Evolutionary conservation across 2,113 vertebrate species (phyloP), one percentile per base, ranked within the genome.

Genomic region (Menura novaehollandiae): DNA sequence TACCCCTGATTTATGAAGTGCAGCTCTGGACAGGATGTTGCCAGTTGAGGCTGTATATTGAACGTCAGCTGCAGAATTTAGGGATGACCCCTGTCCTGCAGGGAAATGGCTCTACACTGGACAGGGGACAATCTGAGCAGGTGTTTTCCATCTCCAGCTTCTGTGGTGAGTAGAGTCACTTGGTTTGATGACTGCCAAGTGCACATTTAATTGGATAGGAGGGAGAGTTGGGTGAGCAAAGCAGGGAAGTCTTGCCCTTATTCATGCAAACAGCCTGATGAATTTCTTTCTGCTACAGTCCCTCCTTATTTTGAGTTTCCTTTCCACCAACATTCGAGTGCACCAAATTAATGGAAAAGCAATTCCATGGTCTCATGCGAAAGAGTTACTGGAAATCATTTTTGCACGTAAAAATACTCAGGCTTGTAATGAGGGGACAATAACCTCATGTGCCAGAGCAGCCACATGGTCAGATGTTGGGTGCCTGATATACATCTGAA

Each of bases 1-100:
- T 91, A 75, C 43, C 79, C 44, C 80, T 92, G 88, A 94, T 64
- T 95, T 97, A 95, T 93, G 95, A 97, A 85, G 97, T 97, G 95
- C 52, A 49, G 6, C 7, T 15, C 95, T 84, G 96, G 80, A 92
- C 78, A 91, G 82, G 55, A 96, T 97, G 93, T 69, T 92, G 94
- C 95, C 94, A 95, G 76, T 43, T 88, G 68, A 62, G 86, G 88
- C 68, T 72, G 78, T 87, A 53, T n/a, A 84, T 11, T 84, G 39
- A 7, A 7, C 47, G 85, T 92, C 95, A 90, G 85, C 96, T 81
- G 81, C 72, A 96, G 93, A 89, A 94, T 97, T 97, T 94, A 95
- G 72, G 81, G 71, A 47, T 71, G 88, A 95, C 92, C 86, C 79
- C 4, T 14, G 88, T 89, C 64, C 88, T 71, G 78, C 28, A 85